Evolutionary conservation across 2,888 invertebrate species (phyloP).

Genomic region (Nephrotoma appendiculata): DNA sequence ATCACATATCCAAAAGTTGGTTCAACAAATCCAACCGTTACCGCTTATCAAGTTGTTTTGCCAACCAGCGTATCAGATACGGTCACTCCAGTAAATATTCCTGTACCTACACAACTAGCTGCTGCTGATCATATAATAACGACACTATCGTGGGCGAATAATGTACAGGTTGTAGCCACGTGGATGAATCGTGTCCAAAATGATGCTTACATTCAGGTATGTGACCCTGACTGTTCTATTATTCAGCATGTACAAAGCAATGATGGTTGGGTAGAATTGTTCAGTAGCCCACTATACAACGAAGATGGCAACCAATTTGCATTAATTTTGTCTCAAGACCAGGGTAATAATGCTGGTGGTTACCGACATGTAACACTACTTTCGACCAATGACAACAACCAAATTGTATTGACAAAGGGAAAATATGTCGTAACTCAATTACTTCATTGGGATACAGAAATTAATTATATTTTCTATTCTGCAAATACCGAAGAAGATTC

Average conservation of each 20-base stretch:
- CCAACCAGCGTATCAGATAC: conserved; percentile 20
- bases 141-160: conserved; percentile 61
- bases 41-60: conserved; percentile 43
- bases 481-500: conserved; percentile 64
- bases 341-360: conserved; percentile 31
- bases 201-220: conserved; percentile 46
- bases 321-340: conserved; percentile 52
- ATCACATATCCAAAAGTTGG: conserved; percentile 72
- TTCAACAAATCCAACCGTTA: conserved; percentile 51
- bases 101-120: conserved; percentile 23
- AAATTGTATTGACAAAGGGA: conserved; percentile 42
- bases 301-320: conserved; percentile 51
- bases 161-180: conserved; percentile 52
- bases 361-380: conserved; percentile 53
- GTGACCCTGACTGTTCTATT: conserved; percentile 29
- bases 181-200: conserved; percentile 90
- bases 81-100: conserved; percentile 13
- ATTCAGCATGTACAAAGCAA: conserved; percentile 14
- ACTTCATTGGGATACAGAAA: conserved; percentile 51
- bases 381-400: conserved; percentile 20
- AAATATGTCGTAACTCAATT: conserved; percentile 58
- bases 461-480: conserved; percentile 62
- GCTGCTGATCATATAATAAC: conserved; percentile 36
- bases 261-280: conserved; percentile 67
- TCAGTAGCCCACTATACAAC: conserved; percentile 54